Conservation (phyloP, 35 echinoderm and acorn worm genomes). For the Hemicentrotus pulcherrimus region DNA sequence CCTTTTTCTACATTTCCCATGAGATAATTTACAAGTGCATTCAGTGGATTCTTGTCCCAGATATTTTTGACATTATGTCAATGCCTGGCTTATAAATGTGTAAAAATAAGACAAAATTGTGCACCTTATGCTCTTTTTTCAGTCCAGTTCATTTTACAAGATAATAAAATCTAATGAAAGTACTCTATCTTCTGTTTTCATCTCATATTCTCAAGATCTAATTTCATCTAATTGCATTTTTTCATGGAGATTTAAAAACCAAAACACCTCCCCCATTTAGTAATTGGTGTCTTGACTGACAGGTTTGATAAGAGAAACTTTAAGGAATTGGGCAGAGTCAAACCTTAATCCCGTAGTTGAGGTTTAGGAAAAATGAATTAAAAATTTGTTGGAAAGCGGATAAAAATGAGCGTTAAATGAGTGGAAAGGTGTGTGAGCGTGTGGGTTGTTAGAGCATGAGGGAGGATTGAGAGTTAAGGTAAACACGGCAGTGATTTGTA, state of each 20-base stretch:
- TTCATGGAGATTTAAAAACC: conserved; percentile 42
- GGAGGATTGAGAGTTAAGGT: not conserved
- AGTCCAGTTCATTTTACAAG: conserved; percentile 30
- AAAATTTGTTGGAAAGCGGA: conserved; percentile 41
- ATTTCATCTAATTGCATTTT: conserved; percentile 20
- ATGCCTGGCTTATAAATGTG: not conserved
- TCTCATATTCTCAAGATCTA: not conserved
- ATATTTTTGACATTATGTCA: not conserved
- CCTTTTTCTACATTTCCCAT: not conserved
- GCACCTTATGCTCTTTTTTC: not conserved
- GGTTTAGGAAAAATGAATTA: conserved; percentile 32
- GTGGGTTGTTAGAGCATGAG: conserved; percentile 8
- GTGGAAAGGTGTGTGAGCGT: conserved; percentile 37
- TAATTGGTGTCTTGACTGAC: conserved; percentile 40
- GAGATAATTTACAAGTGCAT: not conserved
- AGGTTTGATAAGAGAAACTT: not conserved
- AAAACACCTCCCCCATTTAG: conserved; percentile 45
- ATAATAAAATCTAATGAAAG: conserved; percentile 32
- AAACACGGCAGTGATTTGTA: conserved; percentile 16
- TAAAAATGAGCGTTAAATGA: conserved; percentile 50
- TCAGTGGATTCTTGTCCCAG: not conserved
- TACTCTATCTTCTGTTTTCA: not conserved
- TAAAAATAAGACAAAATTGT: not conserved
- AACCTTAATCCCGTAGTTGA: not conserved
- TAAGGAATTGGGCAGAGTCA: not conserved